A percentile compares a stretch with the other conserved stretches of the same genome.
Conservation (phyloP, 2,888 invertebrate genomes). For the Nipponacmea schrenckii region DNA sequence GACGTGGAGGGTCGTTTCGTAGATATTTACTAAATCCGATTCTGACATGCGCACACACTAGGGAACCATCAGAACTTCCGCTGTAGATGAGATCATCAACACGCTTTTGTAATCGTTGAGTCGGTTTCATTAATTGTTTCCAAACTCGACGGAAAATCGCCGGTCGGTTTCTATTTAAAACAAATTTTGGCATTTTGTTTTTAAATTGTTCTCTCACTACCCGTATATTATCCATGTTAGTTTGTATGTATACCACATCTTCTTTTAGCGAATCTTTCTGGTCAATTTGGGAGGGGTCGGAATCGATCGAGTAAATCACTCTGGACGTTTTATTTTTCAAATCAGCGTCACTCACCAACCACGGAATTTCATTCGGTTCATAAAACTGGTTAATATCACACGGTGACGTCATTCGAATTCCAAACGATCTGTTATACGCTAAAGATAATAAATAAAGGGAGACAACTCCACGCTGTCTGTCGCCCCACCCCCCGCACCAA, state of each 20-base stretch:
- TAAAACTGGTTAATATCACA: conserved; percentile 31
- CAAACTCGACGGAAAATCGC: conserved; percentile 19
- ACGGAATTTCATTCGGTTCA: conserved; percentile 27
- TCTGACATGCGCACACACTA: conserved; percentile 28
- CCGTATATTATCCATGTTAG: conserved; percentile 22
- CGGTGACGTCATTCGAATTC: conserved; percentile 29
- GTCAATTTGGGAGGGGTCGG: conserved; percentile 17
- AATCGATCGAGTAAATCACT: conserved; percentile 16
- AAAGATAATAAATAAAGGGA: conserved; percentile 26
- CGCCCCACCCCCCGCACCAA: conserved; percentile 35
- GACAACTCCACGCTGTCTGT: conserved; percentile 32
- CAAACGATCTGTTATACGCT: conserved; percentile 28
- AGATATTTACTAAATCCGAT: conserved; percentile 25
- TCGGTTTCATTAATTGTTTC: conserved; percentile 29
- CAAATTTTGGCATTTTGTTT: conserved; percentile 25
- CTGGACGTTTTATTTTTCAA: conserved; percentile 19
- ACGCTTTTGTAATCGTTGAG: conserved; percentile 13
- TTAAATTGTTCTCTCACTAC: conserved; percentile 8
- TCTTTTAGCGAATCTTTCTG: conserved; percentile 26
- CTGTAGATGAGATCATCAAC: conserved; percentile 18
- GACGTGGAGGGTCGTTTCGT: conserved; percentile 19
- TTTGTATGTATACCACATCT: conserved; percentile 29
- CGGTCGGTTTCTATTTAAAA: conserved; percentile 6
- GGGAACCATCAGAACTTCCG: background rate
- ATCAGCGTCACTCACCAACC: conserved; percentile 24